Conservation (phyloP, 1,140 invertebrate genomes). For the Platyura marginata region DNA sequence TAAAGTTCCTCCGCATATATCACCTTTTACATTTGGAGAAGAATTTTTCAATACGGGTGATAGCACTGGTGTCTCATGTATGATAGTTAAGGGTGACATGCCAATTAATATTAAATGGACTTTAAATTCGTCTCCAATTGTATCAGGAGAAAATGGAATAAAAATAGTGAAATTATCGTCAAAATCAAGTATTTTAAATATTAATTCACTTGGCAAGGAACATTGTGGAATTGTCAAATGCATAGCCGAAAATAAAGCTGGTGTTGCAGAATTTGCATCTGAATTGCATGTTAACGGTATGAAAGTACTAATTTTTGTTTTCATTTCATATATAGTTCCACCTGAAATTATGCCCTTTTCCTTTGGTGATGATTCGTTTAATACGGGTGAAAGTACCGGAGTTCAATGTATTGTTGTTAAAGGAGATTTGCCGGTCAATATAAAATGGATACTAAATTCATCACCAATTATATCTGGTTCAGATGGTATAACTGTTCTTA, state of each 20-base stretch:
- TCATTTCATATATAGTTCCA: slow-evolving; percentile 15
- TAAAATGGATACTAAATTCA: slow-evolving; percentile 38
- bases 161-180: slow-evolving; percentile 19
- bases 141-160: slow-evolving; percentile 14
- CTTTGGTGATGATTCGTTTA: slow-evolving; percentile 49
- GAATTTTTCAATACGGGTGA: slow-evolving; percentile 30
- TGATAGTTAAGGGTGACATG: slow-evolving; percentile 39
- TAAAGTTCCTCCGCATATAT: slow-evolving; percentile 29
- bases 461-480: slow-evolving; percentile 15
- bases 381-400: slow-evolving; percentile 55
- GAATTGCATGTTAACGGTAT: slow-evolving; percentile 54
- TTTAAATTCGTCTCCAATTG: slow-evolving; percentile 27
- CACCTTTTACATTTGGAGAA: slow-evolving; percentile 29
- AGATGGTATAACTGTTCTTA: slow-evolving; percentile 30
- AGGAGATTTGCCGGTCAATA: slow-evolving; percentile 48
- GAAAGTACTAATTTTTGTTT: slow-evolving; percentile 1
- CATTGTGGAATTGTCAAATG: slow-evolving; percentile 42
- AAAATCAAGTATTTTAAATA: slow-evolving; percentile 34
- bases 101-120: slow-evolving; percentile 46
- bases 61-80: slow-evolving; percentile 32
- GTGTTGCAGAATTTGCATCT: slow-evolving; percentile 24
- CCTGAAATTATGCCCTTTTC: slow-evolving; percentile 34
- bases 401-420: slow-evolving; percentile 51
- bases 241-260: slow-evolving; percentile 32
- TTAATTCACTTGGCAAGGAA: slow-evolving; percentile 30